Percentiles rank a stretch among this genome's conserved stretches.
phyloP scores from a whole-genome alignment of 1,140 invertebrate genomes.

The Drosophila parabipectinata region DNA sequence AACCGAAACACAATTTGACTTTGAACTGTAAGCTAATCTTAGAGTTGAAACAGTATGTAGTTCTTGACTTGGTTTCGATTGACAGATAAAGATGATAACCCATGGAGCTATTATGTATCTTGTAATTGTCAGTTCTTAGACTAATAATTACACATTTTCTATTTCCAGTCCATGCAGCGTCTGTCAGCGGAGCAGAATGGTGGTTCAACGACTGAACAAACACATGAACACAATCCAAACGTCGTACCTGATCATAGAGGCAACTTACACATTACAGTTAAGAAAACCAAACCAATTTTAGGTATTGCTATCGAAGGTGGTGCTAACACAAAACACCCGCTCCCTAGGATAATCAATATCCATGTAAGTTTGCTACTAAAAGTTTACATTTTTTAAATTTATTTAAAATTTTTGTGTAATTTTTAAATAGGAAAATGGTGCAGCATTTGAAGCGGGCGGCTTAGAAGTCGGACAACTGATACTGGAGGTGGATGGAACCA shows the following conservation, averaged over 20 bases:
- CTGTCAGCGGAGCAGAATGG: conserved; percentile 86
- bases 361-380: conserved; percentile 87
- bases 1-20: conserved; percentile 55
- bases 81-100: conserved; percentile 4
- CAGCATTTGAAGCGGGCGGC: conserved; percentile 95
- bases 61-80: conserved; percentile 23
- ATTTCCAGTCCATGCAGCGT: conserved; percentile 89
- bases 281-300: conserved; percentile 96
- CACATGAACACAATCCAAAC: conserved; percentile 87
- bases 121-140: not conserved
- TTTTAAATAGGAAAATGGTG: conserved; percentile 92
- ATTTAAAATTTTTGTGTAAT: conserved; percentile 2
- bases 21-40: conserved; percentile 15
- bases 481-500: conserved; percentile 95
- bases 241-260: conserved; percentile 93
- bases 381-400: not conserved
- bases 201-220: conserved; percentile 86
- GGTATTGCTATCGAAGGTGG: conserved; percentile 99
- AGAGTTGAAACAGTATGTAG: conserved; percentile 32
- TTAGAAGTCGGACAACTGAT: conserved; percentile 97
- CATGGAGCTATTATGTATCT: not conserved
- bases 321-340: conserved; percentile 95
- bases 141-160: conserved; percentile 43
- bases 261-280: conserved; percentile 93
- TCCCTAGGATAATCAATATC: conserved; percentile 98